Base-by-base conservation (phyloP, 1,140 invertebrate genomes). In the Tetraneura akinire region DNA sequence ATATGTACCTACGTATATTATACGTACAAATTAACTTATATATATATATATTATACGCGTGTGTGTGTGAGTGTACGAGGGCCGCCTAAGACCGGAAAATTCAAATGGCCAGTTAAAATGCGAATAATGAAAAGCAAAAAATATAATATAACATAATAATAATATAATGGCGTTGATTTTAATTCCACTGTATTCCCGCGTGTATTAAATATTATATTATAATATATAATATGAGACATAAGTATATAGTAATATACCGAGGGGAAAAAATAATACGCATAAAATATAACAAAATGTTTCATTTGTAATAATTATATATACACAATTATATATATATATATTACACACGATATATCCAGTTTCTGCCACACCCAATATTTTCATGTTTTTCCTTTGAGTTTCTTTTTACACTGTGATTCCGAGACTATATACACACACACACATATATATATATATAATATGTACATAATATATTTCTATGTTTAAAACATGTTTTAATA, bases 241-340 rank as follows among this genome's bases (percentile, higher is more conserved):
- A 21, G 32, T 76, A 42, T 76, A 23, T 55, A 42, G 32, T 57
- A 23, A 4, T 4, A 23, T 76, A 76, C 37, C 21, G 51, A 71
- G 32, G 18, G 37, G n/a, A 55, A 55, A 51, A 53, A 57, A 60
- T 60, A 76, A 60, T 45, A 6, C 47, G 21, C 18, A 45, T 26
- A 47, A 11, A 78, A 45, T 26, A 37, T 37, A 4, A 57, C 53
- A 1, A 78, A 78, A 78, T 78, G 53, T 62, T 45, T n/a, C 74
- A 47, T 78, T 78, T 62, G 74, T 45, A 47, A 78, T 45, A 62
- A 78, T 78, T 62, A 78, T 78, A n/a, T 78, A 78, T 45, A 62
- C 37, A 21, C n/a, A 16, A 37, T 37, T 4, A 37, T 37, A 37
- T 23, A 57, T 55, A 21, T 29, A 29, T 49, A 66, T 23, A 68